A percentile compares a stretch with the other conserved stretches of the same genome.
phyloP scores from a whole-genome alignment of 2,113 vertebrate genomes.

The Daubentonia madagascariensis region DNA sequence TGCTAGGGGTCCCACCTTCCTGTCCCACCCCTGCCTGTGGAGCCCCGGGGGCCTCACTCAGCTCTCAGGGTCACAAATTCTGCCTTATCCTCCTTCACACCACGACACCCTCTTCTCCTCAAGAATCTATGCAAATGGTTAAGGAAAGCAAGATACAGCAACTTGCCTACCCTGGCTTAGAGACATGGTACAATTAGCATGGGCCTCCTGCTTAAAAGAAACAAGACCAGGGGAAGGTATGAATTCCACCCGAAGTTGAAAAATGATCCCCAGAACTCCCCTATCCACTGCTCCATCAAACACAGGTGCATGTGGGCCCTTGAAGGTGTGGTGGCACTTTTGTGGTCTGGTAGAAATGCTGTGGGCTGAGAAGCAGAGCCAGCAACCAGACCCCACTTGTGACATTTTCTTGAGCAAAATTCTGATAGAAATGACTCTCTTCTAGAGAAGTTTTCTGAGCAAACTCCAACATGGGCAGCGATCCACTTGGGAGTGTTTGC shows the following conservation, averaged over 20 bases:
- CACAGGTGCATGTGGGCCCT: not conserved
- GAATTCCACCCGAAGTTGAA: not conserved
- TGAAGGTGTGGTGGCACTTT: not conserved
- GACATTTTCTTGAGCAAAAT: conserved; percentile 13
- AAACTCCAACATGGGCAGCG: not conserved
- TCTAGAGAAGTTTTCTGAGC: not conserved
- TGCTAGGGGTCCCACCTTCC: too few relatives aligned
- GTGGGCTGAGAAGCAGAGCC: not conserved
- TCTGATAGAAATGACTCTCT: not conserved
- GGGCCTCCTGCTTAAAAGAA: not conserved
- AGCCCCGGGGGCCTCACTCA: not conserved
- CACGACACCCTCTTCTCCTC: not conserved
- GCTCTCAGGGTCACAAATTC: not conserved
- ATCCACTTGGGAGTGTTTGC: not conserved
- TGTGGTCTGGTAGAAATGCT: not conserved
- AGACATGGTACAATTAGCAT: not conserved
- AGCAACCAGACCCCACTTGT: not conserved
- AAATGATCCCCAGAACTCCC: not conserved
- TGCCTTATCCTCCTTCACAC: not conserved
- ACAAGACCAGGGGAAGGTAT: not conserved
- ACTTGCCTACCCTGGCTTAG: not conserved
- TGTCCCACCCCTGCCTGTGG: not conserved
- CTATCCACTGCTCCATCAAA: not conserved
- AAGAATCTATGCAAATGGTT: not conserved
- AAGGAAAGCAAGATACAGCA: not conserved